phyloP scores from a whole-genome alignment of 2,888 invertebrate species.

The Zygaena filipendulae region DNA sequence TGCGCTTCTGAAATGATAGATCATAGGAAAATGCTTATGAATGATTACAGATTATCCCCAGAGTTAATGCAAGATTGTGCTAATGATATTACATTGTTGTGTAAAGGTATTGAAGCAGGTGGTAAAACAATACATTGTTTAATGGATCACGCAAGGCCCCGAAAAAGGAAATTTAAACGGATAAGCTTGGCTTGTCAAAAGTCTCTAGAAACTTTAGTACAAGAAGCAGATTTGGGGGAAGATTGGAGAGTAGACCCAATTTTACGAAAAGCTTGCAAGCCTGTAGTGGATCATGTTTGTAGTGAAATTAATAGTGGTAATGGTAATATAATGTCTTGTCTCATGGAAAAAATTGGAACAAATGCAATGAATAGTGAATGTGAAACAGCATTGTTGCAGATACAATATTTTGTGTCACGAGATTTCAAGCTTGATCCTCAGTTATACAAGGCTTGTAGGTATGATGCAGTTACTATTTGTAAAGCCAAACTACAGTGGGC shows the following conservation, averaged over 20 bases:
- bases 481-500: constrained; percentile 83
- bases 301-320: constrained; percentile 78
- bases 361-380: constrained; percentile 89
- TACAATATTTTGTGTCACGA: constrained; percentile 96
- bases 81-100: constrained; percentile 82
- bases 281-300: constrained; percentile 84
- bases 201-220: constrained; percentile 82
- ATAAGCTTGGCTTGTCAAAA: constrained; percentile 78
- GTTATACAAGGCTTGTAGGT: constrained; percentile 87
- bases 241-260: constrained; percentile 97
- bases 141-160: constrained; percentile 85
- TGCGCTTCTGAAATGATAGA: constrained; percentile 92
- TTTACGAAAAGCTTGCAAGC: constrained; percentile 84
- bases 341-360: constrained; percentile 92
- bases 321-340: constrained; percentile 89
- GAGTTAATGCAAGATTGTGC: constrained; percentile 91
- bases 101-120: constrained; percentile 79
- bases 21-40: constrained; percentile 91
- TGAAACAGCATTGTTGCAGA: constrained; percentile 91
- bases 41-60: constrained; percentile 93
- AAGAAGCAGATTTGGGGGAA: constrained; percentile 92
- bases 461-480: constrained; percentile 86
- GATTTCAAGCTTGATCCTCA: constrained; percentile 94
- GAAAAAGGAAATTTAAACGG: constrained; percentile 71
- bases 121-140: constrained; percentile 96